Percentiles rank a stretch among this genome's conserved stretches.
Conservation (phyloP, 2,797 vertebrate genomes). For the Rachycentron canadum region DNA sequence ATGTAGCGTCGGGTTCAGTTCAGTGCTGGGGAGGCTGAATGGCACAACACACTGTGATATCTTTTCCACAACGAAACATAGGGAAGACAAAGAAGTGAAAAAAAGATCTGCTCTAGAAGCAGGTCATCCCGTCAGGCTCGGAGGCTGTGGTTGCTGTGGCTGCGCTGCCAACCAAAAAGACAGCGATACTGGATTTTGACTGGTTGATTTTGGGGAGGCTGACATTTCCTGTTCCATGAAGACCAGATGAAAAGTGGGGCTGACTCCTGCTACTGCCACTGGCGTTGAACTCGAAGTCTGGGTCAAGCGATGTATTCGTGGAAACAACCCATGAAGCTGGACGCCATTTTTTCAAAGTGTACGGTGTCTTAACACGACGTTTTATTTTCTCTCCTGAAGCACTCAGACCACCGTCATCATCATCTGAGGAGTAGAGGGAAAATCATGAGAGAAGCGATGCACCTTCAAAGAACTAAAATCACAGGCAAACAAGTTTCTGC, state of each 20-base stretch:
- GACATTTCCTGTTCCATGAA: conserved; percentile 39
- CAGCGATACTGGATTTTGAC: conserved; percentile 91
- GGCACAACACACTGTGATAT: background rate
- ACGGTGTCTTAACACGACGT: conserved; percentile 95
- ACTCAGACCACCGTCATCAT: conserved; percentile 78
- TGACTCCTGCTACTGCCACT: conserved; percentile 26
- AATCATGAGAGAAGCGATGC: background rate
- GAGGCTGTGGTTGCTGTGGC: conserved; percentile 89
- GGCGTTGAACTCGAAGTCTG: conserved; percentile 88
- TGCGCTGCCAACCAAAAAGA: conserved; percentile 90
- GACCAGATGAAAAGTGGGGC: conserved; percentile 44
- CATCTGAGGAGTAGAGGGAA: conserved; percentile 38
- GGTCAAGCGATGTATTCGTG: conserved; percentile 80
- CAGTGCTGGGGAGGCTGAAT: background rate
- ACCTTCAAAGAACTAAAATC: background rate
- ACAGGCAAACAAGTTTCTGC: too few relatives aligned
- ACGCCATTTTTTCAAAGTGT: conserved; percentile 95
- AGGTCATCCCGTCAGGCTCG: conserved; percentile 87
- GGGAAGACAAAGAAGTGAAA: conserved; percentile 44
- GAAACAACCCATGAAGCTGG: conserved; percentile 95
- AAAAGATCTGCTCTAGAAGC: conserved; percentile 84
- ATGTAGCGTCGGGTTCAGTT: background rate
- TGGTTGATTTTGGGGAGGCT: conserved; percentile 77
- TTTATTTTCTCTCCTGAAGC: conserved; percentile 95
- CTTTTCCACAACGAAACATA: conserved; percentile 22